Conservation (phyloP, 2,888 invertebrate species). For the Thecophora atra region DNA sequence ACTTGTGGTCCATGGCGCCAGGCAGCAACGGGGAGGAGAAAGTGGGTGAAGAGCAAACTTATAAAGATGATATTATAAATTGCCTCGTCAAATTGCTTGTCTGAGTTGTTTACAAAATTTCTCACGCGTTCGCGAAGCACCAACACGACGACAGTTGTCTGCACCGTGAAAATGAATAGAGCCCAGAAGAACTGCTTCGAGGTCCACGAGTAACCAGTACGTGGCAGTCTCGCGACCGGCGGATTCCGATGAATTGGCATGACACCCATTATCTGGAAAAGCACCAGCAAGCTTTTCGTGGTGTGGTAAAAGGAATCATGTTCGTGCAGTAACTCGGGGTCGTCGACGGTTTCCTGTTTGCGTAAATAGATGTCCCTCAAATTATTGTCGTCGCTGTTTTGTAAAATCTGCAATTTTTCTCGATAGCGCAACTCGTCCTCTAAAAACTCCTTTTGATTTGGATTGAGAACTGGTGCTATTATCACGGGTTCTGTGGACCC, state of each 20-base stretch:
- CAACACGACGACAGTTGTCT: slow-evolving; percentile 70
- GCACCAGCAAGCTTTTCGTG: slow-evolving; percentile 75
- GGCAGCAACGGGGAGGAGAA: slow-evolving; percentile 74
- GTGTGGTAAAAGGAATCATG: slow-evolving; percentile 78
- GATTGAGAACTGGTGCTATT: slow-evolving; percentile 63
- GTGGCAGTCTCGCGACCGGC: slow-evolving; percentile 65
- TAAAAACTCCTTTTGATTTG: slow-evolving; percentile 64
- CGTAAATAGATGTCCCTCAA: slow-evolving; percentile 59
- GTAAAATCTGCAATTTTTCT: slow-evolving; percentile 56
- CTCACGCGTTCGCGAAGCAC: slow-evolving; percentile 69
- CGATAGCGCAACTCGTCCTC: slow-evolving; percentile 63
- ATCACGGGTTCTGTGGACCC: slow-evolving; percentile 51
- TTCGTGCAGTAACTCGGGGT: slow-evolving; percentile 71
- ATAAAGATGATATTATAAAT: slow-evolving; percentile 80
- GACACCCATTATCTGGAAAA: slow-evolving; percentile 80
- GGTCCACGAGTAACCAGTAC: slow-evolving; percentile 73
- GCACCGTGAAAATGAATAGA: slow-evolving; percentile 71
- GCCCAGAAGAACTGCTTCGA: slow-evolving; percentile 76
- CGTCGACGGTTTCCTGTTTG: slow-evolving; percentile 67
- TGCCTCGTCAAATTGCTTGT: slow-evolving; percentile 78
- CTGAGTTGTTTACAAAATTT: slow-evolving; percentile 70
- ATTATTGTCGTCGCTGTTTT: slow-evolving; percentile 43
- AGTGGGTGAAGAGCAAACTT: slow-evolving; percentile 77
- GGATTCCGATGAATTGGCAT: slow-evolving; percentile 79
- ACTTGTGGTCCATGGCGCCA: slow-evolving; percentile 78